Percentiles rank a stretch among this genome's conserved stretches.
phyloP scores from a whole-genome alignment of 2,797 vertebrate genomes.

The Heterohyrax brucei region DNA sequence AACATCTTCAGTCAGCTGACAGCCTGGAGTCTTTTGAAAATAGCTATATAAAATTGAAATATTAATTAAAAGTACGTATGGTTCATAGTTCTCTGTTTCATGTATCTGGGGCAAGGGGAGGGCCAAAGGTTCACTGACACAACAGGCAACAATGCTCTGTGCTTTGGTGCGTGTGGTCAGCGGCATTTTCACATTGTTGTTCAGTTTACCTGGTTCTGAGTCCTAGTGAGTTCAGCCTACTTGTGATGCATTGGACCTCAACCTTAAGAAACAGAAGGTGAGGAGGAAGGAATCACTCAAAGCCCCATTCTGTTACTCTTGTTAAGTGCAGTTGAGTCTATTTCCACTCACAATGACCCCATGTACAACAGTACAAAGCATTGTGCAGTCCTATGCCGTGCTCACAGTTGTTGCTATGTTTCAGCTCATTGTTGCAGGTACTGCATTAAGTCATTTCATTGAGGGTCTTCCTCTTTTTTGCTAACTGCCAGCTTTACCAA shows the following conservation, averaged over 20 bases:
- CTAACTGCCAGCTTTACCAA: too few relatives aligned
- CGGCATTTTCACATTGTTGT: not conserved
- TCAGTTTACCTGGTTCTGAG: not conserved
- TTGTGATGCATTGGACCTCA: not conserved
- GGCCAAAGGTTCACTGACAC: not conserved
- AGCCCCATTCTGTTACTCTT: too few relatives aligned
- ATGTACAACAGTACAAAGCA: too few relatives aligned
- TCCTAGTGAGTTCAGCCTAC: not conserved
- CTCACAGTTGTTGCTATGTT: too few relatives aligned
- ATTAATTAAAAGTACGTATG: not conserved
- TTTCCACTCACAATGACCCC: too few relatives aligned
- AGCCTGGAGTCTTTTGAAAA: conserved; percentile 6
- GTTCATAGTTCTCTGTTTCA: not conserved
- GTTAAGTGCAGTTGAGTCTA: too few relatives aligned
- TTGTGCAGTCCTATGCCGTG: too few relatives aligned
- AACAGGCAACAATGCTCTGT: not conserved
- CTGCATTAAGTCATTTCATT: too few relatives aligned
- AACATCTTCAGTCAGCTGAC: not conserved
- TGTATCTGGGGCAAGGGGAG: not conserved
- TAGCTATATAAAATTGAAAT: not conserved
- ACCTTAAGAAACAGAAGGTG: not conserved
- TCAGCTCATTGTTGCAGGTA: too few relatives aligned
- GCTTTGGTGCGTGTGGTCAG: not conserved
- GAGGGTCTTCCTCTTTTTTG: too few relatives aligned
- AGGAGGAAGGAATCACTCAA: not conserved